Percentiles rank a stretch among this genome's conserved stretches.
Conservation (phyloP, 2,113 vertebrate species). For the Eretmochelys imbricata region DNA sequence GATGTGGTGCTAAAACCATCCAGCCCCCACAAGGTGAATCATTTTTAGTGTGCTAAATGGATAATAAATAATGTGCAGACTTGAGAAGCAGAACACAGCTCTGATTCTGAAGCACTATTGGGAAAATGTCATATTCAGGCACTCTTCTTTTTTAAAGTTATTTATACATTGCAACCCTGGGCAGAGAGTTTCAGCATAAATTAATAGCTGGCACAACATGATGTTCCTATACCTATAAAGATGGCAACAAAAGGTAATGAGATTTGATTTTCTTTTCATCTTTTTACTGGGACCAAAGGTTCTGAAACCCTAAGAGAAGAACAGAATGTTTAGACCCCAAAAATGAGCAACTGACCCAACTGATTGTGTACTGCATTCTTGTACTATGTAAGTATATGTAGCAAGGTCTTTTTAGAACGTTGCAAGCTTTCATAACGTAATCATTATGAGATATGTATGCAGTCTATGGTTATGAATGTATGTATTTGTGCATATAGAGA, state of each 20-base stretch:
- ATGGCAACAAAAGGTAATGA: not conserved
- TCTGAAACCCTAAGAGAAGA: not conserved
- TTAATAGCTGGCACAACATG: rapidly evolving
- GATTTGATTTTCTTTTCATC: not conserved
- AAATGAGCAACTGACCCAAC: not conserved
- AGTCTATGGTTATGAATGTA: not conserved
- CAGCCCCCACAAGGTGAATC: not conserved
- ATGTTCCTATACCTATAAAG: not conserved
- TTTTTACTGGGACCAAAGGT: not conserved
- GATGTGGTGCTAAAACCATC: not conserved
- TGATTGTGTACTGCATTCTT: not conserved
- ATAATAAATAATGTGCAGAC: not conserved
- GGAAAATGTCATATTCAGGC: not conserved
- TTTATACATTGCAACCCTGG: not conserved
- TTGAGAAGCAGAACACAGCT: not conserved
- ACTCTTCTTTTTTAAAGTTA: not conserved
- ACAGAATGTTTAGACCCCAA: not conserved
- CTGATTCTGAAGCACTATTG: not conserved
- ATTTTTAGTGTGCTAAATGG: not conserved
- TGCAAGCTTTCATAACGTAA: too few species aligned
- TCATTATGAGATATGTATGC: not conserved
- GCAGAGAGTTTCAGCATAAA: not conserved
- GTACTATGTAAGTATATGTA: not conserved
- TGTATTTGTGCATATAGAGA: not conserved
- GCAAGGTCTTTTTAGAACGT: not conserved